Conservation (phyloP, 2,113 vertebrate species). For the Atrichornis clamosus region DNA sequence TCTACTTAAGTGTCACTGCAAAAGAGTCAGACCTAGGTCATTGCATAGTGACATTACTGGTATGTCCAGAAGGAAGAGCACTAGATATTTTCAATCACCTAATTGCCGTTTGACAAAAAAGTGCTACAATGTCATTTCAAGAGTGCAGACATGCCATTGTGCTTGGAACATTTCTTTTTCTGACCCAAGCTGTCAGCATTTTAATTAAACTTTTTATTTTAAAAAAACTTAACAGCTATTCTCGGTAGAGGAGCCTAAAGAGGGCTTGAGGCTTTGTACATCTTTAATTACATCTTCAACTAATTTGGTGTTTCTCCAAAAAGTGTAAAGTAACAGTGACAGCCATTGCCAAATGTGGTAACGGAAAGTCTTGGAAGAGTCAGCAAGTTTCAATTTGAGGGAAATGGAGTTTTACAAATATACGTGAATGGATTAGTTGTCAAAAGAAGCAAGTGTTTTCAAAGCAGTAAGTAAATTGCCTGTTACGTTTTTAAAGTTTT, state of each 20-base stretch:
- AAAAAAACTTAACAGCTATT: neutral
- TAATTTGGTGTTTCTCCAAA: neutral
- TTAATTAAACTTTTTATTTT: neutral
- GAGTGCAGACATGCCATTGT: accelerated
- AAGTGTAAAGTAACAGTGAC: neutral
- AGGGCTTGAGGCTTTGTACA: neutral
- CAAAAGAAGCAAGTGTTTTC: neutral
- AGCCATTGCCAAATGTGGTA: neutral
- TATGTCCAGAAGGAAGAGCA: neutral
- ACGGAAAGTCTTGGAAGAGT: neutral
- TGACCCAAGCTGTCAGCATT: neutral
- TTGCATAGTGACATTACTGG: neutral
- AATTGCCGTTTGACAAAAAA: neutral
- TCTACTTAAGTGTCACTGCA: neutral
- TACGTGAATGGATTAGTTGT: neutral
- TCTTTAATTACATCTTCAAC: neutral
- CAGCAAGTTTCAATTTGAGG: neutral
- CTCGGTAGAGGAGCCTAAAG: neutral
- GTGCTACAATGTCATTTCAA: neutral
- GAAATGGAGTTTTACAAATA: neutral
- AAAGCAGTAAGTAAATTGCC: neutral
- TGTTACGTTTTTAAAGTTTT: neutral
- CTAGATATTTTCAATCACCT: neutral
- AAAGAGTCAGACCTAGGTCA: neutral
- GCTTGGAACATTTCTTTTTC: neutral